Conservation (phyloP, 2,888 invertebrate species). For the Campoplex nolae region DNA sequence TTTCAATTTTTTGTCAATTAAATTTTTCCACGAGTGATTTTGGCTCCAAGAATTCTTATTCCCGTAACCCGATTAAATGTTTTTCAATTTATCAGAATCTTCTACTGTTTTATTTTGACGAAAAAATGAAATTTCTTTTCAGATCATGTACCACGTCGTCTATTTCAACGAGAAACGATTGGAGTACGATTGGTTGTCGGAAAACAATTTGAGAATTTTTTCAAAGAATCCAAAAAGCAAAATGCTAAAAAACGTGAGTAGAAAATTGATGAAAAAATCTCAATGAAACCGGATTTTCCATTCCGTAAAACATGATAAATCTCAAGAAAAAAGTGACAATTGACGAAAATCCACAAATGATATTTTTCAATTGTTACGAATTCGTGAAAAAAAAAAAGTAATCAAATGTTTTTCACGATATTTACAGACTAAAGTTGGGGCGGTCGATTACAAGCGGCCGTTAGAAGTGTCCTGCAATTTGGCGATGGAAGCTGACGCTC, state of each 20-base stretch:
- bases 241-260: constrained; percentile 11
- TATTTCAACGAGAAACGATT: constrained; percentile 85
- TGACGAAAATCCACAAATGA: too few species aligned
- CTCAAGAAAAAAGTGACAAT: too few species aligned
- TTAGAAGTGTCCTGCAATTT: background rate
- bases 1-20: background rate
- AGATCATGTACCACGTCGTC: constrained; percentile 86
- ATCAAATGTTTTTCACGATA: background rate
- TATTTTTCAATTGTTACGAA: background rate
- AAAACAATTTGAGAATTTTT: constrained; percentile 83
- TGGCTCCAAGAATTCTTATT: too few species aligned
- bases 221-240: background rate
- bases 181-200: constrained; percentile 85
- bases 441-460: background rate
- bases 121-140: constrained; percentile 49
- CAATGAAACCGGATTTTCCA: background rate
- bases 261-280: background rate
- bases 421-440: background rate
- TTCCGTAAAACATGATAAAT: background rate
- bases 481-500: background rate
- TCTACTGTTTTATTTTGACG: background rate
- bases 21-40: too few species aligned
- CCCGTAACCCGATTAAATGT: too few species aligned
- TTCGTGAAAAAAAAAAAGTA: background rate
- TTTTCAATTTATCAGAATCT: background rate